Base-by-base conservation (phyloP, 2,797 vertebrate genomes). In the Carduelis carduelis region DNA sequence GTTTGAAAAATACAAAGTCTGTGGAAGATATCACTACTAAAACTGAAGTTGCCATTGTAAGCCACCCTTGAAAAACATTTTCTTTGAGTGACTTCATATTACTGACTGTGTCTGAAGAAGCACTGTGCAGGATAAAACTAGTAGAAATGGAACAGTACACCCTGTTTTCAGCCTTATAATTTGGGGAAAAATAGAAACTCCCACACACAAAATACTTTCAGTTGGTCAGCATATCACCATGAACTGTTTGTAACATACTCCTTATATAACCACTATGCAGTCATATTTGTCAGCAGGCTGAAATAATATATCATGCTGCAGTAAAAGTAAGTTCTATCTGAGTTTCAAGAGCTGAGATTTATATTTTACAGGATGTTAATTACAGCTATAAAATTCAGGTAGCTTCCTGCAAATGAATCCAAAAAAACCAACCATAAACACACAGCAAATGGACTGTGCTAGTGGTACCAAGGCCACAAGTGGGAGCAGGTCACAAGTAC, bases 1-100 rank as follows among this genome's bases (percentile, higher is more conserved):
- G 18, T 63, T 61, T 89, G 80, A 85, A 96, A 96, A 77, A 75
- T 64, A 82, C 19, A 39, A 78, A 65, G 7, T 79, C 60, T 64
- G 32, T n/a, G 27, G 63, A 76, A 92, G 83, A 57, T 66, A 86
- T 11, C 34, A 23, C 30, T 61, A 30, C 65, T 87, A 82, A 94
- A 95, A 85, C 39, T 66, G 56, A 90, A 89, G 37, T 49, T 84
- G 32, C 47, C 63, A 60, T 71, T 84, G 24, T 70, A 85, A 91
- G 56, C 27, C 41, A 52, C 56, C 83, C 47, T 60, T 72, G 68
- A 80, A 93, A 92, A 83, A 23, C 6, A 22, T 93, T 92, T 94
- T 74, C 15, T 83, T 41, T 83, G 23, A 85, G 35, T 77, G 91
- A 56, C 37, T 93, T 77, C 44, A 47, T 53, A 37, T 39, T 92